Conservation (phyloP, 2,797 vertebrate genomes). For the Aplochiton taeniatus region DNA sequence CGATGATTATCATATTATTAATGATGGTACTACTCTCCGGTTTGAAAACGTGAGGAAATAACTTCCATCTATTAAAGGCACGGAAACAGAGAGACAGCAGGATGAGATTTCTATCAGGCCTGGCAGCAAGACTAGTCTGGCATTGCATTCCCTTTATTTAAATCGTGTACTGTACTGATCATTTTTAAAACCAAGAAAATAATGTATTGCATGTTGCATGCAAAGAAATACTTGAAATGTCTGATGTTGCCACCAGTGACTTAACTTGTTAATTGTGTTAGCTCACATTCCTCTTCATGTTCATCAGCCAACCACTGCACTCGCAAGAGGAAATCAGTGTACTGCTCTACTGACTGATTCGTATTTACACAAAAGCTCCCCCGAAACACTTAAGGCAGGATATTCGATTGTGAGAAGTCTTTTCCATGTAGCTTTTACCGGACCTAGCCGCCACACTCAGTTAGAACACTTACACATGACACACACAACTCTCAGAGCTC, state of each 20-base stretch:
- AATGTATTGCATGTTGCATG: constrained; percentile 31
- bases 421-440: constrained; percentile 64
- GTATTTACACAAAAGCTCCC: constrained; percentile 72
- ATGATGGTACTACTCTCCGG: constrained; percentile 60
- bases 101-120: constrained; percentile 9
- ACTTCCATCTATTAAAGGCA: constrained; percentile 51
- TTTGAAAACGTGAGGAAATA: constrained; percentile 49
- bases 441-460: constrained; percentile 58
- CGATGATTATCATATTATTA: constrained; percentile 63
- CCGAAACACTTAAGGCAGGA: constrained; percentile 72
- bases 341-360: constrained; percentile 55
- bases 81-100: constrained; percentile 14
- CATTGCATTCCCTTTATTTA: no score
- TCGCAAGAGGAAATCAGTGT: constrained; percentile 73
- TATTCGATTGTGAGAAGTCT: constrained; percentile 69
- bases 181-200: neutral
- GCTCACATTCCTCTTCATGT: constrained; percentile 47
- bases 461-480: constrained; percentile 58
- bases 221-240: constrained; percentile 36
- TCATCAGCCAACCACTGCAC: constrained; percentile 59
- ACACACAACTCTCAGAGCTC: constrained; percentile 51
- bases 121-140: constrained; percentile 5
- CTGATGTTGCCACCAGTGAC: constrained; percentile 37
- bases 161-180: neutral
- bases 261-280: constrained; percentile 38